phyloP scores from a whole-genome alignment of 1,140 invertebrate genomes.

The Drosophila littoralis region DNA sequence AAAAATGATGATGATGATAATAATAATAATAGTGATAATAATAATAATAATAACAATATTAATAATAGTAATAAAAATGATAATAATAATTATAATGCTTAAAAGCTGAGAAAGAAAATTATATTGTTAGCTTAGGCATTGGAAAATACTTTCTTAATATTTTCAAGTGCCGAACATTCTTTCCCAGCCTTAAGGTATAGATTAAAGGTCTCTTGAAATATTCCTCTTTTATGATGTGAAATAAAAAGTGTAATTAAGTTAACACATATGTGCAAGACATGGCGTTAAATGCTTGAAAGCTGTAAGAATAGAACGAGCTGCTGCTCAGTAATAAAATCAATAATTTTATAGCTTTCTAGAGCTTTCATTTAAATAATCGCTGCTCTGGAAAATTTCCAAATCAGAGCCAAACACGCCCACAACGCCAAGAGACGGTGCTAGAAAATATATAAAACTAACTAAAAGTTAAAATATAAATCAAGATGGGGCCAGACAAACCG shows the following conservation, averaged over 20 bases:
- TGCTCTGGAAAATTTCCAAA: conserved; percentile 31
- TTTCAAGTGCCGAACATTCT: not conserved
- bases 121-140: no score
- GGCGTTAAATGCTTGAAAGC: conserved; percentile 52
- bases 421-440: not conserved
- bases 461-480: not conserved
- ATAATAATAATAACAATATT: no score
- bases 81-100: no score
- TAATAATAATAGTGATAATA: no score
- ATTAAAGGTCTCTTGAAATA: not conserved
- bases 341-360: not conserved
- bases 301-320: conserved; percentile 54
- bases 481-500: no score
- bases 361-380: conserved; percentile 14
- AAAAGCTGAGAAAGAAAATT: no score
- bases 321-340: conserved; percentile 17
- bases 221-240: not conserved
- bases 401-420: conserved; percentile 16
- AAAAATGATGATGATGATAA: no score
- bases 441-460: not conserved
- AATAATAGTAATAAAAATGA: no score
- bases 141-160: no score
- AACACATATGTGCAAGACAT: conserved; percentile 55
- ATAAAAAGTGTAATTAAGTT: conserved; percentile 59
- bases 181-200: not conserved